Percentiles rank a stretch among this genome's conserved stretches.
These are phyloP conservation scores for Aethes cnicana DNA, from an alignment of 2,888 invertebrate genomes.

Conservation along the genomic window DNA sequence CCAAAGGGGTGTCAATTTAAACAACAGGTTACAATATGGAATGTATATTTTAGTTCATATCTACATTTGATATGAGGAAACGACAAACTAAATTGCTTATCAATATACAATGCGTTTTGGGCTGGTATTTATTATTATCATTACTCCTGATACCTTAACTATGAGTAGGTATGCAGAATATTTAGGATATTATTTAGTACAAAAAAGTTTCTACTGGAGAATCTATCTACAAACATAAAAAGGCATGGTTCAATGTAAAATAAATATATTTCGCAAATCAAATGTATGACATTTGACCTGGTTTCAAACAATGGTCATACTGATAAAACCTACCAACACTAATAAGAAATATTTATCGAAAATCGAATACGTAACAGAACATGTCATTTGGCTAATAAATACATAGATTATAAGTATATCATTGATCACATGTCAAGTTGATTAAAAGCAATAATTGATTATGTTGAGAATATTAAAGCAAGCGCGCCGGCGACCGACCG, in stretches of 20 bases:
- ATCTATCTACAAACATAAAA: conserved; percentile 81
- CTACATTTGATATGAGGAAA: conserved; percentile 76
- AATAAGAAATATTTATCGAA: conserved; percentile 79
- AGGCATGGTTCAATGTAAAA: conserved; percentile 79
- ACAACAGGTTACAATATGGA: conserved; percentile 79
- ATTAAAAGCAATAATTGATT: conserved; percentile 39
- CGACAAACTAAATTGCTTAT: conserved; percentile 73
- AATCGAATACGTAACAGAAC: conserved; percentile 78
- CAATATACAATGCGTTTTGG: conserved; percentile 70
- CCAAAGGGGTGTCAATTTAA: conserved; percentile 56
- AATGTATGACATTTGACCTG: conserved; percentile 82
- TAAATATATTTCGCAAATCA: conserved; percentile 81
- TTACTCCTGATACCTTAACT: conserved; percentile 51
- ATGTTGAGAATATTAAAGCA: conserved; percentile 16
- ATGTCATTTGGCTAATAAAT: conserved; percentile 69
- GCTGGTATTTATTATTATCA: conserved; percentile 46
- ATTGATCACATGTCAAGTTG: conserved; percentile 61
- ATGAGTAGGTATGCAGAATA: conserved; percentile 51
- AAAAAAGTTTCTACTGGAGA: conserved; percentile 63
- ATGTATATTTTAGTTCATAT: conserved; percentile 81
- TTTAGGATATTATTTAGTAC: conserved; percentile 57
- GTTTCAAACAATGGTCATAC: conserved; percentile 67
- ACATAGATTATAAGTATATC: conserved; percentile 55
- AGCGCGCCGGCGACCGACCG: too few relatives aligned
- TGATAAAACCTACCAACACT: conserved; percentile 81